phyloP scores from a whole-genome alignment of 2,888 invertebrate species.

The Torymus auratus region DNA sequence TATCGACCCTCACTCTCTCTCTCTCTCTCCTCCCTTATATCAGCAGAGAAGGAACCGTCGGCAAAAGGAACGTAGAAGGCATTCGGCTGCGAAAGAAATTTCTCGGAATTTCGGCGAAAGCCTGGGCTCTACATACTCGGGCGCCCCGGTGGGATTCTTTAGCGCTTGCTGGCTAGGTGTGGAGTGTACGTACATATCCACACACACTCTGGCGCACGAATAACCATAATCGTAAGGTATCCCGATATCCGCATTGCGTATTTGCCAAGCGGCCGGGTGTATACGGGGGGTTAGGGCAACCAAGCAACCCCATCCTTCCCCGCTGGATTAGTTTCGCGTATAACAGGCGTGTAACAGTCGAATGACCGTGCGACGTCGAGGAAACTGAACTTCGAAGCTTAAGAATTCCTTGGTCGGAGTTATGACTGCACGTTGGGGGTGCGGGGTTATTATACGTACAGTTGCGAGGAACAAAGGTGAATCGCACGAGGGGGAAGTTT shows the following conservation, averaged over 20 bases:
- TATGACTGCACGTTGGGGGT: neutral
- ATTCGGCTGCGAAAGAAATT: constrained; percentile 42
- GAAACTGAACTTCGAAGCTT: constrained; percentile 15
- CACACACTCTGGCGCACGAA: neutral
- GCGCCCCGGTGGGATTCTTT: constrained; percentile 24
- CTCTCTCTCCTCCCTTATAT: constrained; percentile 3
- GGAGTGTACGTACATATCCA: too few relatives aligned
- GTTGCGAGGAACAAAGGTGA: neutral
- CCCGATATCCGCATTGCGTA: constrained; percentile 46
- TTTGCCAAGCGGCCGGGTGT: neutral
- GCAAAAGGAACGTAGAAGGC: constrained; percentile 14
- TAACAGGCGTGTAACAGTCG: neutral
- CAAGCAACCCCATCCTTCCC: neutral
- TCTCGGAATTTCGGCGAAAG: constrained; percentile 31
- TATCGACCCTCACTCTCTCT: constrained; percentile 28
- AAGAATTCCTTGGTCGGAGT: constrained; percentile 8
- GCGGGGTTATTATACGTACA: neutral
- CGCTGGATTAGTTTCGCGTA: constrained; percentile 6
- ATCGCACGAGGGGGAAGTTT: neutral
- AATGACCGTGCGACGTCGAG: constrained; percentile 7
- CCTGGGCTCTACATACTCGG: constrained; percentile 4
- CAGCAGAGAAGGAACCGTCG: neutral
- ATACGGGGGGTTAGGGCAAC: neutral
- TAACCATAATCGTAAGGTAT: constrained; percentile 51
- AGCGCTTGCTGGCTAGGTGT: neutral